Conservation (phyloP, 2,113 vertebrate genomes). For the Boulengeromyrus knoepffleri region DNA sequence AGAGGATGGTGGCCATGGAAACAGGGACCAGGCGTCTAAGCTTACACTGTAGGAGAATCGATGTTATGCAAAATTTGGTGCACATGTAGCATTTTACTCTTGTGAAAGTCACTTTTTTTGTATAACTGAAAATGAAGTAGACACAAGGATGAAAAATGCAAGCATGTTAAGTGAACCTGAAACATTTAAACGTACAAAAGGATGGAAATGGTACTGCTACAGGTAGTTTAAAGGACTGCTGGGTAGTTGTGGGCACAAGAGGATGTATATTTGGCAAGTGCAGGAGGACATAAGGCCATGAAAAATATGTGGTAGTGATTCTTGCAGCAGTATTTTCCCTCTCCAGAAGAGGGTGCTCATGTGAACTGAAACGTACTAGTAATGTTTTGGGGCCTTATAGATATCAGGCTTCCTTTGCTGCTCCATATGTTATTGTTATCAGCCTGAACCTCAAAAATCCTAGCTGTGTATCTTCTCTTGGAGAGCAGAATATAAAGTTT, state of each 20-base stretch:
- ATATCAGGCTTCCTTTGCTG: background rate
- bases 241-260: background rate
- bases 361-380: background rate
- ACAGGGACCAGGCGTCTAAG: background rate
- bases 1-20: background rate
- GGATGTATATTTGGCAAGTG: background rate
- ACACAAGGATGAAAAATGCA: slow-evolving; percentile 14
- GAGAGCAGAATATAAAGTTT: background rate
- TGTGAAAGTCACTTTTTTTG: background rate
- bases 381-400: background rate
- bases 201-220: background rate
- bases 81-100: slow-evolving; percentile 20
- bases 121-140: background rate
- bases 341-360: background rate
- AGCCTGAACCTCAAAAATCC: background rate
- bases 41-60: background rate
- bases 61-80: slow-evolving; percentile 11
- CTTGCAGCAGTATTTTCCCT: background rate
- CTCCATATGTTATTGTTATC: background rate
- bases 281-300: background rate
- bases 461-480: background rate
- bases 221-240: background rate
- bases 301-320: background rate
- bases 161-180: slow-evolving; percentile 11
- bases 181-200: background rate